Evolutionary conservation across 2,113 vertebrate species (phyloP).

Genomic region (Pluvialis apricaria): DNA sequence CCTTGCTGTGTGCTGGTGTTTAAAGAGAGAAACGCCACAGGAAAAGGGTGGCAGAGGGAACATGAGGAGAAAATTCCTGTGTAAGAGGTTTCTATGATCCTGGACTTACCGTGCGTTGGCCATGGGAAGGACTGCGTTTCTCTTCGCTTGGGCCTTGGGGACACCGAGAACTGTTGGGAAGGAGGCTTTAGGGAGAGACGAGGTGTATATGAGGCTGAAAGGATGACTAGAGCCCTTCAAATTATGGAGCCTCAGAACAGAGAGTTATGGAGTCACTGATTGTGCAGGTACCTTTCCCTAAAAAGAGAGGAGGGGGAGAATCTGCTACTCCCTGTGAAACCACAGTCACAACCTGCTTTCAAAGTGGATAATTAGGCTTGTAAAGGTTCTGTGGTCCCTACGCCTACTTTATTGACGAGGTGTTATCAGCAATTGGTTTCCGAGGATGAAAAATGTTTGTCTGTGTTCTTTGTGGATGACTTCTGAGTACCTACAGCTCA

Average conservation of each 20-base stretch:
- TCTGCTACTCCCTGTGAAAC: not conserved
- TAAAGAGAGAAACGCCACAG: not conserved
- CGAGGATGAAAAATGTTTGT: not conserved
- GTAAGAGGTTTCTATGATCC: not conserved
- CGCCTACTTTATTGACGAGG: not conserved
- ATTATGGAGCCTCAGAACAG: not conserved
- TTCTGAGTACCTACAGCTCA: conserved; percentile 9
- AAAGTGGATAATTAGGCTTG: not conserved
- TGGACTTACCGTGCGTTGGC: not conserved
- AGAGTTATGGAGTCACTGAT: not conserved
- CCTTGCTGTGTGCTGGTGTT: not conserved
- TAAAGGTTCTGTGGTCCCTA: not conserved
- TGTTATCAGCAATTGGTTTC: not conserved
- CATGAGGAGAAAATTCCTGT: not conserved
- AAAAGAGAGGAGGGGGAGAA: not conserved
- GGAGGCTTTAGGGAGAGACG: not conserved
- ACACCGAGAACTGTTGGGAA: not conserved
- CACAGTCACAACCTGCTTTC: not conserved
- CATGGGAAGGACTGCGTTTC: not conserved
- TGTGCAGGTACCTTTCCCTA: not conserved
- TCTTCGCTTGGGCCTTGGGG: not conserved
- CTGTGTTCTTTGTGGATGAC: not conserved
- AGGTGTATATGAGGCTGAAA: not conserved
- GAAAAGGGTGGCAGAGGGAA: not conserved
- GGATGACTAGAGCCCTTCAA: not conserved